Evolutionary conservation across 2,113 vertebrate genomes (phyloP).

Genomic region (Calidris pugnax): DNA sequence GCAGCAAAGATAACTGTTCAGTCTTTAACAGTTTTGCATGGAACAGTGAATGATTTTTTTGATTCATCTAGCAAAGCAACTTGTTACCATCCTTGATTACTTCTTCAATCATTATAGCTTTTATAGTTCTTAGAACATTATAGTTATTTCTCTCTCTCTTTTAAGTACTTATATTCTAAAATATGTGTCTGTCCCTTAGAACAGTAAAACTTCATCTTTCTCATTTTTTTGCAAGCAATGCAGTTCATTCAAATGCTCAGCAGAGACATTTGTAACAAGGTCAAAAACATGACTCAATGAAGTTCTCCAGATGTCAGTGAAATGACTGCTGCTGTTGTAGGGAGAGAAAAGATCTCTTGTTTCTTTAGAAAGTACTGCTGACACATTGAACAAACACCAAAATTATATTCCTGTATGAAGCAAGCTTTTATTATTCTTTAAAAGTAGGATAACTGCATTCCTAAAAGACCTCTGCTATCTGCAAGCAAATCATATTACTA

Average conservation of each 20-base stretch:
- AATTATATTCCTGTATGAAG: neutral
- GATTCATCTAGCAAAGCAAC: neutral
- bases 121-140: neutral
- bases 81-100: neutral
- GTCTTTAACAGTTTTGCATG: neutral
- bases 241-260: neutral
- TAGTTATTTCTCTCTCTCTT: neutral
- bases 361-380: neutral
- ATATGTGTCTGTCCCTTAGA: neutral
- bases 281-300: neutral
- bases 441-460: neutral
- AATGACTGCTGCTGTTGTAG: neutral
- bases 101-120: neutral
- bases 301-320: neutral
- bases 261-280: neutral
- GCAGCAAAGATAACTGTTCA: neutral
- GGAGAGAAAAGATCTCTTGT: neutral
- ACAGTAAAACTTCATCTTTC: neutral
- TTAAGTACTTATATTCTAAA: neutral
- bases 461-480: neutral
- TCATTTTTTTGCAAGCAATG: neutral
- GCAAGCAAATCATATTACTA: neutral
- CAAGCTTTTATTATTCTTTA: neutral
- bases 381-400: neutral
- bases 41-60: neutral